Evolutionary conservation across 2,797 vertebrate genomes (phyloP).

Genomic region (Varecia variegata): DNA sequence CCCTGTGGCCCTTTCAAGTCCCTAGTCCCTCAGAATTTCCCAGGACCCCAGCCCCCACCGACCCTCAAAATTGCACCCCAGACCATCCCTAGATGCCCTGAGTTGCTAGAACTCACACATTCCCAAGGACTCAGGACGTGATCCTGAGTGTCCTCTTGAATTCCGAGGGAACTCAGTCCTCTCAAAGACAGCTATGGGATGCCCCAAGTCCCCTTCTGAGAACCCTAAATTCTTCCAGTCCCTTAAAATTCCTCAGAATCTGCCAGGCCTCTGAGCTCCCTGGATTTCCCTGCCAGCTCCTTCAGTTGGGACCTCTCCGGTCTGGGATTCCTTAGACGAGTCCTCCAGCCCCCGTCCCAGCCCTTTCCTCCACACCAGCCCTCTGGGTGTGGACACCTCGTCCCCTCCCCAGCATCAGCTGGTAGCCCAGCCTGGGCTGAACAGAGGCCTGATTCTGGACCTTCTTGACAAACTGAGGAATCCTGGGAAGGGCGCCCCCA

Average conservation of each 20-base stretch:
- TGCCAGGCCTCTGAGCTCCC: neutral
- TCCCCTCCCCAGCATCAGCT: slow-evolving; percentile 85
- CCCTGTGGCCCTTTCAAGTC: neutral
- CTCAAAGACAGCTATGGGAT: neutral
- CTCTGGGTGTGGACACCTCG: neutral
- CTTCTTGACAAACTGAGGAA: slow-evolving; percentile 90
- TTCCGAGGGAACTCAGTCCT: neutral
- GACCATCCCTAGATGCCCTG: neutral
- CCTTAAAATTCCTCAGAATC: neutral
- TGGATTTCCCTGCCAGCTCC: neutral
- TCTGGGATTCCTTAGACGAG: neutral
- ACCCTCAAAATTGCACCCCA: neutral
- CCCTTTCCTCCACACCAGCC: neutral
- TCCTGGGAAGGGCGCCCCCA: slow-evolving; percentile 87
- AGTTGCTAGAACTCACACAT: neutral
- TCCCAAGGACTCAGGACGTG: neutral
- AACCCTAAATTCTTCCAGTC: neutral
- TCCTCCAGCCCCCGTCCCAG: neutral
- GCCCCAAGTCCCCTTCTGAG: neutral
- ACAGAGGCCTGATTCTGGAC: slow-evolving; percentile 86
- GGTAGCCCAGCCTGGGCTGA: slow-evolving; percentile 85
- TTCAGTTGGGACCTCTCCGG: neutral
- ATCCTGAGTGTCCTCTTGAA: neutral
- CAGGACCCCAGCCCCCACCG: neutral
- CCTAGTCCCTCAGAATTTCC: neutral